Base-by-base conservation (phyloP, 1,140 invertebrate genomes). In the Anoplolepis gracilipes region DNA sequence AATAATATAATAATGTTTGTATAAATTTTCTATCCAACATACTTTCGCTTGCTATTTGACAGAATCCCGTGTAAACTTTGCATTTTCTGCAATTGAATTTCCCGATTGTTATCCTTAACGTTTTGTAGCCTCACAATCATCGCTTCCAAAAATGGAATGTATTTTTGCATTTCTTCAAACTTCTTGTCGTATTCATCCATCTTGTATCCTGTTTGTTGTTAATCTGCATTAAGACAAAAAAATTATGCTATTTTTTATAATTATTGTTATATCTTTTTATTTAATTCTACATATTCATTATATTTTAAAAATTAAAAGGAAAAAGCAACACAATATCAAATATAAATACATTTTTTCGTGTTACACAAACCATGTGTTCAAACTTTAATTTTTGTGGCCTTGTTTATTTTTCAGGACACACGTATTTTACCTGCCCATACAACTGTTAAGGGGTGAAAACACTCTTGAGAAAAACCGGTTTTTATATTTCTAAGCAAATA, bases 101-200 rank as follows among this genome's bases (percentile, higher is more conserved):
- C 95, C 25, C 96, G 92, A 57, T 95, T 95, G 5, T 95, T 96
- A 36, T 94, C 91, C 84, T 91, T 95, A 1, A 95, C 94, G 78
- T 93, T 95, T 86, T 96, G 96, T 73, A 96, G 92, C 85, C 95
- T 95, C 76, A 94, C 94, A 82, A 97, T 97, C 95, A 97, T 96
- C 75, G 93, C 95, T 90, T 96, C 96, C 91, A 97, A 92, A 91
- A 97, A 96, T 30, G 96, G 96, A 90, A 97, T 96, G 92, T 97
- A 97, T 75, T 96, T 95, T 94, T 96, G 96, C 95, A 97, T 96
- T 88, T 96, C 96, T 78, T 95, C 94, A 85, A 97, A 95, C 90
- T 96, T 96, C 42, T 92, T 94, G 65, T 96, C 95, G 93, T 96
- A 96, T 53, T 95, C 95, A 65, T 95, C 94, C 93, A 93, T 93